phyloP scores from a whole-genome alignment of 2,797 vertebrate genomes.

The Iguana delicatissima region DNA sequence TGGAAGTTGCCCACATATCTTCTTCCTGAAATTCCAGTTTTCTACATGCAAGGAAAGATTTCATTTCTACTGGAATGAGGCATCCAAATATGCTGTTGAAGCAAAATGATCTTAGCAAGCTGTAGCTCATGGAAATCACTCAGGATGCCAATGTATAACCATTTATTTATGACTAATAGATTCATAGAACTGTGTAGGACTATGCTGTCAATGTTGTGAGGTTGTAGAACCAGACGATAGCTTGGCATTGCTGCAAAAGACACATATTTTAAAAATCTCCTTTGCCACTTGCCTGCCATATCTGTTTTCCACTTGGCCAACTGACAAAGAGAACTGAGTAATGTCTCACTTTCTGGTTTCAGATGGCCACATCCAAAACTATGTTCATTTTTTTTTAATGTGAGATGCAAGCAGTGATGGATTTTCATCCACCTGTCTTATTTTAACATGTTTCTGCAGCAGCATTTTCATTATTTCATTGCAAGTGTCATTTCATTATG shows the following conservation, averaged over 20 bases:
- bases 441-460: slow-evolving; percentile 21
- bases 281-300: slow-evolving; percentile 16
- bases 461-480: slow-evolving; percentile 56
- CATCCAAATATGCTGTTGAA: not conserved
- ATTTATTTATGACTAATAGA: not conserved
- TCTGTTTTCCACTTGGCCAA: not conserved
- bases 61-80: not conserved
- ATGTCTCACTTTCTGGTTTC: slow-evolving; percentile 33
- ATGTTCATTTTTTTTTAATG: slow-evolving; percentile 35
- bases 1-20: no score
- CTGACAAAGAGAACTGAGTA: slow-evolving; percentile 16
- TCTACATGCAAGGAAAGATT: no score
- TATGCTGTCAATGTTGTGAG: not conserved
- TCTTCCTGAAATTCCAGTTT: no score
- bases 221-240: not conserved
- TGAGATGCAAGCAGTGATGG: not conserved
- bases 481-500: slow-evolving; percentile 53
- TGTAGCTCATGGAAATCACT: not conserved
- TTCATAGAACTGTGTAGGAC: not conserved
- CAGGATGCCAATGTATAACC: not conserved
- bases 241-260: not conserved
- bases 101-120: not conserved
- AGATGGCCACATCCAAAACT: slow-evolving; percentile 22
- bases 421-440: slow-evolving; percentile 28
- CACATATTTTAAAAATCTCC: slow-evolving; percentile 13